A percentile compares a stretch with the other conserved stretches of the same genome.
These are phyloP conservation scores for Melanotaenia nigrans DNA, from an alignment of 2,797 vertebrate species.

Conservation along the genomic window DNA sequence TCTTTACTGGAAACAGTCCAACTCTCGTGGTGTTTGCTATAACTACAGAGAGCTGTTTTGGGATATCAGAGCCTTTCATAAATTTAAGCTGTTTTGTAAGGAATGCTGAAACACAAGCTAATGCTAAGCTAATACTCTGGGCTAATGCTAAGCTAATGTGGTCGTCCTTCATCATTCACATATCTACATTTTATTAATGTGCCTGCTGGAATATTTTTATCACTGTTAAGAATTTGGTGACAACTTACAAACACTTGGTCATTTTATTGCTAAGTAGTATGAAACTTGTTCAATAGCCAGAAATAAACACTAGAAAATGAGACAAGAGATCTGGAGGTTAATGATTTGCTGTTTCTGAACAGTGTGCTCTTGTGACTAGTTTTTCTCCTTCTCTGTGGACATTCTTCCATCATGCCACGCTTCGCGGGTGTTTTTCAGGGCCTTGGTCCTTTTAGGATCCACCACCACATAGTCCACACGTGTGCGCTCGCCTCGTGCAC, in stretches of 20 bases:
- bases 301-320: background rate
- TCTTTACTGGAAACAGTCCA: background rate
- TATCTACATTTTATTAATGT: no score
- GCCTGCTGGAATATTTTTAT: background rate
- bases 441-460: conserved; percentile 90
- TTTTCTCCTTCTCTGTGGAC: conserved; percentile 87
- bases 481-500: conserved; percentile 64
- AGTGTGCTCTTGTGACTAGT: background rate
- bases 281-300: background rate
- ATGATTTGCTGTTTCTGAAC: background rate
- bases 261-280: background rate
- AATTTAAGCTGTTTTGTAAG: no score
- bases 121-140: no score
- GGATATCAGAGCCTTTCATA: background rate
- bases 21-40: background rate
- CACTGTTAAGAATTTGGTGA: background rate
- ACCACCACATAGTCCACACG: conserved; percentile 93
- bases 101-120: no score
- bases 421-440: conserved; percentile 91
- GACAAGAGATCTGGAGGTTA: background rate
- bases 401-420: conserved; percentile 92
- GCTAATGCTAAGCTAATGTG: no score
- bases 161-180: background rate
- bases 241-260: background rate
- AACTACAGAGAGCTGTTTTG: background rate